A percentile compares a stretch with the other conserved stretches of the same genome.
Conservation (phyloP, 2,888 invertebrate species). For the Nemapogon koenigi region DNA sequence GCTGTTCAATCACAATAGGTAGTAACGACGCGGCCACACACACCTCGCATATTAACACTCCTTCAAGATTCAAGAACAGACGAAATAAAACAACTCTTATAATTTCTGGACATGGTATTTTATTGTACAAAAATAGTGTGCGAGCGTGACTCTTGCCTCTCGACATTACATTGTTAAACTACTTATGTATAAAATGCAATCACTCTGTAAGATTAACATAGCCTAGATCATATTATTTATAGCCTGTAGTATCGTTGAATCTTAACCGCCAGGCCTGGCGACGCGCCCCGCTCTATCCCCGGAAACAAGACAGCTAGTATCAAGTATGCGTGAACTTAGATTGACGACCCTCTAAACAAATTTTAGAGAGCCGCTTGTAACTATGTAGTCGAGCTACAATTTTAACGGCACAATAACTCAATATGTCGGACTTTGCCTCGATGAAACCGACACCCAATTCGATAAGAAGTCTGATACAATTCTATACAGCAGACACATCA, state of each 20-base stretch:
- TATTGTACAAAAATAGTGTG: conserved; percentile 66
- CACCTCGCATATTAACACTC: neutral
- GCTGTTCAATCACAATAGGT: conserved; percentile 51
- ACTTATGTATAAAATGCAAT: conserved; percentile 59
- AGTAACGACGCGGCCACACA: conserved; percentile 24
- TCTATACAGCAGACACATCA: conserved; percentile 13
- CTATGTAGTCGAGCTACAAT: too few species aligned
- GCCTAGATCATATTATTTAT: conserved; percentile 43
- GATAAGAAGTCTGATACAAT: conserved; percentile 1
- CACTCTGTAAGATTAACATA: conserved; percentile 58
- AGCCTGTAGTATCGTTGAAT: conserved; percentile 55
- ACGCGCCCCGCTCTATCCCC: conserved; percentile 23
- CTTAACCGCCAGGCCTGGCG: conserved; percentile 44
- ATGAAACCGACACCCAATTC: conserved; percentile 3
- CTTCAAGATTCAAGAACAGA: neutral
- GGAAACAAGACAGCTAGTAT: conserved; percentile 26
- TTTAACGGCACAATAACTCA: neutral
- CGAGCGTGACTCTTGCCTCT: conserved; percentile 59
- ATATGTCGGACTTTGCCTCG: neutral
- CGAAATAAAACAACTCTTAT: conserved; percentile 49
- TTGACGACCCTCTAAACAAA: too few species aligned
- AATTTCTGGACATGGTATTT: conserved; percentile 57
- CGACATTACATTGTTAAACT: conserved; percentile 53
- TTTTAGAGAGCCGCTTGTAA: too few species aligned
- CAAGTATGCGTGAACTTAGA: too few species aligned